Percentiles rank a stretch among this genome's conserved stretches.
These are phyloP conservation scores for Ambastaia sidthimunki DNA, from an alignment of 2,797 vertebrate species.

Conservation along the genomic window DNA sequence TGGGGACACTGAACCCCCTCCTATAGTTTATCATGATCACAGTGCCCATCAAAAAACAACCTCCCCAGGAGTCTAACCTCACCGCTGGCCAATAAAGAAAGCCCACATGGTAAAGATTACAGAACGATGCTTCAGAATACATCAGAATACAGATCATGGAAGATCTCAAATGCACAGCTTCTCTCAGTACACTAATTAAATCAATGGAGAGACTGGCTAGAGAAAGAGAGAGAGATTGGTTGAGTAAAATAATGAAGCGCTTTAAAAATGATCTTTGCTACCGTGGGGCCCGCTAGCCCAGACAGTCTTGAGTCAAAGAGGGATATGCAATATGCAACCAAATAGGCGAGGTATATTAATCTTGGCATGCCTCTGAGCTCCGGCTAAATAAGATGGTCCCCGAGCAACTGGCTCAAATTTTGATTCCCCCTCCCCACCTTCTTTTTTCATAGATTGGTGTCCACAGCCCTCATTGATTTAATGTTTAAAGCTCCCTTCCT, in stretches of 20 bases:
- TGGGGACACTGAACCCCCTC: slow-evolving; percentile 26
- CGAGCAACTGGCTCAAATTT: slow-evolving; percentile 35
- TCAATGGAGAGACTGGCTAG: slow-evolving; percentile 67
- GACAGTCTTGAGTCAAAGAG: slow-evolving; percentile 50
- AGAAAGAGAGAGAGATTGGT: slow-evolving; percentile 72
- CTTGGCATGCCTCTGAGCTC: slow-evolving; percentile 51
- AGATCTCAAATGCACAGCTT: slow-evolving; percentile 72
- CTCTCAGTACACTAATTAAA: slow-evolving; percentile 81
- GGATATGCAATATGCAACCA: slow-evolving; percentile 59
- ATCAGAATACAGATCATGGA: slow-evolving; percentile 61
- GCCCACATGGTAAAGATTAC: slow-evolving; percentile 41
- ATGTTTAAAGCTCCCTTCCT: slow-evolving; percentile 39
- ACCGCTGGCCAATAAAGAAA: slow-evolving; percentile 38
- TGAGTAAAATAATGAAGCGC: slow-evolving; percentile 81
- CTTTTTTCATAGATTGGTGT: slow-evolving; percentile 40
- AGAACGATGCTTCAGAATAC: slow-evolving; percentile 38
- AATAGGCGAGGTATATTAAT: slow-evolving; percentile 49
- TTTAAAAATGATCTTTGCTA: slow-evolving; percentile 80
- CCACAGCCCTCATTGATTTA: slow-evolving; percentile 40
- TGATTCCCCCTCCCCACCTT: slow-evolving; percentile 13
- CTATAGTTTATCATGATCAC: slow-evolving; percentile 37
- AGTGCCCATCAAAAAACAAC: slow-evolving; percentile 12
- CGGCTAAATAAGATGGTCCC: slow-evolving; percentile 54
- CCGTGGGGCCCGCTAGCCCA: slow-evolving; percentile 61
- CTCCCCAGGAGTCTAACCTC: slow-evolving; percentile 30